Conservation (phyloP, 2,888 invertebrate genomes). For the Pheosia tremula region DNA sequence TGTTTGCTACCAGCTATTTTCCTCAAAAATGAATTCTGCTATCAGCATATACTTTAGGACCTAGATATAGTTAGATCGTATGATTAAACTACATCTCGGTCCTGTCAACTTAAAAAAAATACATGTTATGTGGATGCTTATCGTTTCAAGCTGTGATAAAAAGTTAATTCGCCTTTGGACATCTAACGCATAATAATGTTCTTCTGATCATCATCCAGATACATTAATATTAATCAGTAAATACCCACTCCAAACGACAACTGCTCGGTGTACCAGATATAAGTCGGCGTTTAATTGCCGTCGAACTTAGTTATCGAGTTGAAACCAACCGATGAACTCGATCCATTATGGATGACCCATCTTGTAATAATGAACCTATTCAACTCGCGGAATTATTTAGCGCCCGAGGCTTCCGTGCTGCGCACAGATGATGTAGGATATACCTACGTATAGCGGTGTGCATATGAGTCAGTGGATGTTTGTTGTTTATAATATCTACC, state of each 20-base stretch:
- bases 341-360: slow-evolving; percentile 66
- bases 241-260: slow-evolving; percentile 27
- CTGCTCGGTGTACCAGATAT: slow-evolving; percentile 28
- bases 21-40: too few relatives aligned
- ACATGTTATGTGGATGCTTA: too few relatives aligned
- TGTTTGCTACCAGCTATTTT: too few relatives aligned
- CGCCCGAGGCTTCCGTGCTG: slow-evolving; percentile 20
- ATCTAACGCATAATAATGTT: too few relatives aligned
- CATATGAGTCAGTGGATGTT: background rate
- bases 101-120: too few relatives aligned
- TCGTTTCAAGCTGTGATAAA: too few relatives aligned
- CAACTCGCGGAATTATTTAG: slow-evolving; percentile 48
- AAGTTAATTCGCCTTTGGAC: too few relatives aligned
- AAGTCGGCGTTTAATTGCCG: slow-evolving; percentile 68
- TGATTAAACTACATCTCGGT: too few relatives aligned
- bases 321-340: slow-evolving; percentile 44
- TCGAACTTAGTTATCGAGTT: slow-evolving; percentile 61
- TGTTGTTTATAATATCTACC: too few relatives aligned
- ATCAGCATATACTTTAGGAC: too few relatives aligned
- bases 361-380: slow-evolving; percentile 70
- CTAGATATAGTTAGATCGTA: too few relatives aligned
- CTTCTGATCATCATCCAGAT: background rate
- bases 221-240: slow-evolving; percentile 6
- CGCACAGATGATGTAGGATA: background rate
- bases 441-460: background rate